Evolutionary conservation across 1,140 invertebrate species (phyloP), one percentile per base, ranked within the genome.

Genomic region (Phenacoccus solenopsis): DNA sequence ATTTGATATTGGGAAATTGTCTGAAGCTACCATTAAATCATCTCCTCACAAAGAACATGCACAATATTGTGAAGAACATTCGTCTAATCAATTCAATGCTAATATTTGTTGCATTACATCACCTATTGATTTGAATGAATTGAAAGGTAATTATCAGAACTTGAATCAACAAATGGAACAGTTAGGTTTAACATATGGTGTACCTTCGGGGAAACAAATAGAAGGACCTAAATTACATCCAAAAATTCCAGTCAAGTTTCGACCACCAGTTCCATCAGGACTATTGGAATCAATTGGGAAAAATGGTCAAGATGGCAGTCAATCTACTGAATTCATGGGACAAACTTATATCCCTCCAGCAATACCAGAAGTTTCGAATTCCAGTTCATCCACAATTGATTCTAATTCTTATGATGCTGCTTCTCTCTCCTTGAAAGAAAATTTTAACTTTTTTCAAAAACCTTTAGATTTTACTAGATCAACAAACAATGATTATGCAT

Each of bases 191-290:
- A 38, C 70, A 0, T 72, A 73, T 67, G 75, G 75, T n/a, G 73
- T 74, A 13, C 73, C 74, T 38, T 76, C 75, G 22, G 75, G 75
- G 25, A 73, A 73, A 72, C 73, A 73, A 72, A 72, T 76, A n/a
- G 74, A 75, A 73, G 74, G 75, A 24, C 75, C 74, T 12, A 73
- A 75, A 64, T 27, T 74, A 12, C 78, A 79, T 49, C 84, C 86
- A 1, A 82, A 80, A 76, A 78, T 81, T 28, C 85, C 85, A 0
- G 81, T 88, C 7, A 83, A 86, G 74, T 89, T 89, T 75, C 82
- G 86, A 68, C 86, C 88, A 28, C 82, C 85, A 0, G 84, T 90
- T 1, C 88, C 88, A 2, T 78, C 79, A 64, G 87, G 86, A 1
- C 75, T 90, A 1, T 77, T 88, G 1, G 81, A 86, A 72, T 83